Conservation (phyloP, 2,888 invertebrate genomes). For the Crematogaster levior region DNA sequence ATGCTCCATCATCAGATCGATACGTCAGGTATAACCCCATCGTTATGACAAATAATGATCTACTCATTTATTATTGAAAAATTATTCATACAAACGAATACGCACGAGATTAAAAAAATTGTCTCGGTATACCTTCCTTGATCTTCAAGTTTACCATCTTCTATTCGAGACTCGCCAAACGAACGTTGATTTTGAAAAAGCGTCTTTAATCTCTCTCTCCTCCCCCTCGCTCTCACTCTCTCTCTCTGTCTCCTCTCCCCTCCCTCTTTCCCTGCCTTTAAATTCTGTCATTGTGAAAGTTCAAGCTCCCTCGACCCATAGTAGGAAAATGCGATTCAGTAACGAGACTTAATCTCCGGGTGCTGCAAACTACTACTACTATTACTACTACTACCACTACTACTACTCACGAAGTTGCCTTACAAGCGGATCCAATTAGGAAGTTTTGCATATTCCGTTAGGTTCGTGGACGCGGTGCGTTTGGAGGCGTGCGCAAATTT, state of each 20-base stretch:
- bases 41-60: background rate
- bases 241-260: background rate
- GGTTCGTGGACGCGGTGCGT: constrained; percentile 61
- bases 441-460: constrained; percentile 64
- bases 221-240: no score
- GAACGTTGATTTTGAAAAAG: background rate
- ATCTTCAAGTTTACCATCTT: background rate
- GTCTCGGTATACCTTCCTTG: background rate
- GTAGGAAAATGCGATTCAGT: constrained; percentile 51
- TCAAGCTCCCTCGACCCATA: constrained; percentile 23
- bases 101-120: background rate
- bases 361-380: constrained; percentile 34
- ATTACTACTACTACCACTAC: background rate
- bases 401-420: constrained; percentile 23
- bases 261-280: background rate
- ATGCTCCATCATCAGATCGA: background rate
- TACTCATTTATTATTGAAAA: background rate
- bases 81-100: background rate
- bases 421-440: constrained; percentile 63
- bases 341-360: constrained; percentile 47
- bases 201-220: background rate
- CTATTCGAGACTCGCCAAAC: background rate
- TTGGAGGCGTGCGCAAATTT: constrained; percentile 61
- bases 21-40: background rate
- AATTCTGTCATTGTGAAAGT: constrained; percentile 38